Conservation (phyloP, 2,113 vertebrate genomes). For the Limanda limanda region DNA sequence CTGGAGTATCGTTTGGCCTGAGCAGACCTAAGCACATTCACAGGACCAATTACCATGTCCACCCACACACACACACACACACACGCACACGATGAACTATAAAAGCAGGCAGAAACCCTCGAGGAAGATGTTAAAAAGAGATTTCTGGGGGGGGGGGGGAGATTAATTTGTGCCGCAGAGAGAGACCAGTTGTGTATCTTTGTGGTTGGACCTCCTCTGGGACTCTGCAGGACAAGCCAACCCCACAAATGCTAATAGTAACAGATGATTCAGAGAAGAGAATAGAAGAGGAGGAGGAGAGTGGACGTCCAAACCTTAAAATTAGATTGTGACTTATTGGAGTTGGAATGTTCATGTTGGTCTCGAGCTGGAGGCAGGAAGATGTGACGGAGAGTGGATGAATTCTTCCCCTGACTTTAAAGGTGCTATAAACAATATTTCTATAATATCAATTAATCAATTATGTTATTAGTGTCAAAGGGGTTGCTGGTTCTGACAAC, state of each 20-base stretch:
- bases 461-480: too few species aligned
- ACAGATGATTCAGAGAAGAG: constrained; percentile 23
- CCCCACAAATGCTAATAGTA: constrained; percentile 32
- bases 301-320: constrained; percentile 8
- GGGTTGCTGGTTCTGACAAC: too few species aligned
- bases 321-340: constrained; percentile 23
- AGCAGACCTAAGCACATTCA: constrained; percentile 54
- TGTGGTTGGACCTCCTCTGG: constrained; percentile 40
- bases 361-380: too few species aligned
- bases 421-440: neutral
- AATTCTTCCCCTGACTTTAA: too few species aligned
- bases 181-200: constrained; percentile 41
- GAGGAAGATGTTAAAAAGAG: constrained; percentile 62
- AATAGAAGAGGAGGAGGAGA: constrained; percentile 2
- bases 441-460: too few species aligned
- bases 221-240: constrained; percentile 40
- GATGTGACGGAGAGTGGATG: too few species aligned
- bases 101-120: constrained; percentile 60
- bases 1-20: constrained; percentile 49
- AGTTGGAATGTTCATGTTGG: too few species aligned
- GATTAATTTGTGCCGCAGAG: constrained; percentile 49
- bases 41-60: constrained; percentile 69
- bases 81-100: constrained; percentile 29
- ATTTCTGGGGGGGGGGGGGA: constrained; percentile 51
- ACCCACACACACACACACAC: constrained; percentile 49